Conservation (phyloP, 2,888 invertebrate genomes). For the Hypomecis atomaria region DNA sequence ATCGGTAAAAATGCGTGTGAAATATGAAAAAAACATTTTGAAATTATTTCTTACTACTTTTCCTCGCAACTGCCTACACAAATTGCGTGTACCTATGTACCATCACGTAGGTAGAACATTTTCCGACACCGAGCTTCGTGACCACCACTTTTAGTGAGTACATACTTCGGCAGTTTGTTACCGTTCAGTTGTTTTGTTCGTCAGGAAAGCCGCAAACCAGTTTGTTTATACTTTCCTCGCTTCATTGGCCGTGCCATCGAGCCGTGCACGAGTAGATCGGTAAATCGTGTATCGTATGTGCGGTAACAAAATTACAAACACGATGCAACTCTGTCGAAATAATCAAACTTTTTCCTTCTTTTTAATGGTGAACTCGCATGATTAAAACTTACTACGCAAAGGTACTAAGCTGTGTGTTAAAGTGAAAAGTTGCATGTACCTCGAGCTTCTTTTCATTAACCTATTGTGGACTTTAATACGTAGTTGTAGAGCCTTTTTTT, state of each 20-base stretch:
- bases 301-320: slow-evolving; percentile 1
- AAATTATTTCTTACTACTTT: no score
- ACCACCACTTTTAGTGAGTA: slow-evolving; percentile 15
- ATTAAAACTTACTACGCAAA: neutral
- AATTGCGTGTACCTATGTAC: neutral
- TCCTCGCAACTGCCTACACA: neutral
- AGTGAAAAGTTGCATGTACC: slow-evolving; percentile 15
- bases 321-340: slow-evolving; percentile 7
- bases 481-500: neutral
- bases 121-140: slow-evolving; percentile 4
- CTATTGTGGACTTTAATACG: slow-evolving; percentile 12
- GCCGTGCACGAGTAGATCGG: neutral
- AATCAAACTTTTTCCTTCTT: neutral
- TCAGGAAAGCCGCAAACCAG: slow-evolving; percentile 60
- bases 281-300: slow-evolving; percentile 14
- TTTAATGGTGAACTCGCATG: neutral
- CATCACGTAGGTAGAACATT: neutral
- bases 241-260: slow-evolving; percentile 38
- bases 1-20: no score
- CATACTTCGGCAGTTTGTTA: slow-evolving; percentile 44
- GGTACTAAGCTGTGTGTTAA: slow-evolving; percentile 4
- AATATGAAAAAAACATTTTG: no score
- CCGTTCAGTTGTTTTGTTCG: slow-evolving; percentile 44
- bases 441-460: neutral
- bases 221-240: slow-evolving; percentile 61